Percentiles rank a stretch among this genome's conserved stretches.
Evolutionary conservation across 2,113 vertebrate species (phyloP).

Genomic region (Amphiprion ocellaris): DNA sequence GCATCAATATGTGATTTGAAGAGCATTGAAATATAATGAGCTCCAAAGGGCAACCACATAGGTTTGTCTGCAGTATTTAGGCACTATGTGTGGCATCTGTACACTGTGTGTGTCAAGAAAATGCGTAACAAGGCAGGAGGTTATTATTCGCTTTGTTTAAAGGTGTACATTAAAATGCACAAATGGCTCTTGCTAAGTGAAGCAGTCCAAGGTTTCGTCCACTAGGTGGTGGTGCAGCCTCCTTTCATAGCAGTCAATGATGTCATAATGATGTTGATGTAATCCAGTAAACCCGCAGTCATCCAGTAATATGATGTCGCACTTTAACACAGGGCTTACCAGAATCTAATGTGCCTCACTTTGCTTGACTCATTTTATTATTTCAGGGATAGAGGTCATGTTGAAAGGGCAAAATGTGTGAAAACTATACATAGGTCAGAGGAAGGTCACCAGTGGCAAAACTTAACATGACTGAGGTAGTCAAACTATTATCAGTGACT

Average conservation of each 20-base stretch:
- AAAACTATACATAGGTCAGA: not conserved
- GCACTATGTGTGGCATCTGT: not conserved
- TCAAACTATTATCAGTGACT: not conserved
- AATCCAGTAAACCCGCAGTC: constrained; percentile 43
- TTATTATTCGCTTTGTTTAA: not conserved
- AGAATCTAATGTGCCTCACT: not conserved
- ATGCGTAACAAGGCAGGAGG: not conserved
- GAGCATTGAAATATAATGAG: constrained; percentile 35
- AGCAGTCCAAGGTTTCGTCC: constrained; percentile 2
- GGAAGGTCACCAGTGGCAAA: not conserved
- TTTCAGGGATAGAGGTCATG: constrained; percentile 36
- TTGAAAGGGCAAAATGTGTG: constrained; percentile 23
- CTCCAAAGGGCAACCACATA: not conserved
- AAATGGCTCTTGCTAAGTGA: not conserved
- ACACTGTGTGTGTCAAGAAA: not conserved
- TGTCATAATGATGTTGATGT: constrained; percentile 28
- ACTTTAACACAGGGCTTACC: constrained; percentile 19
- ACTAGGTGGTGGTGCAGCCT: constrained; percentile 49
- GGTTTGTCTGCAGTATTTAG: constrained; percentile 1
- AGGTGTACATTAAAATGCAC: not conserved
- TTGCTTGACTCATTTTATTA: not conserved
- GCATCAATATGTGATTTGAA: not conserved
- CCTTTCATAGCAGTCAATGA: constrained; percentile 28
- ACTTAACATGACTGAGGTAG: not conserved
- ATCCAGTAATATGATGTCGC: constrained; percentile 44